These are phyloP conservation scores for Anthopleura sola DNA, from an alignment of 64 coral and sea anemone species.

Conservation along the genomic window DNA sequence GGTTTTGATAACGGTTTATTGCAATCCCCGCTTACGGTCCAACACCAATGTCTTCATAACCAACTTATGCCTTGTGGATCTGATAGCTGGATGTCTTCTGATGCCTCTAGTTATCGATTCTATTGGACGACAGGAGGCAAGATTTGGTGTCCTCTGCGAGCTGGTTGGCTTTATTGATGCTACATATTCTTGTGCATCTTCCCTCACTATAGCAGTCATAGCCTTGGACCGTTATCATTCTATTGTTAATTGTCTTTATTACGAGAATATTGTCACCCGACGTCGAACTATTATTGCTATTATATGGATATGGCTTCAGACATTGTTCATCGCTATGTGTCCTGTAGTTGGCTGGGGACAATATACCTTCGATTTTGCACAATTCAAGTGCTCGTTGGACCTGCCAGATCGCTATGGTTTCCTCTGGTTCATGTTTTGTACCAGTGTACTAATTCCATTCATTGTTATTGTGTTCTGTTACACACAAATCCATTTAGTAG, in stretches of 20 bases:
- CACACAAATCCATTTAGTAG: slow-evolving; percentile 79
- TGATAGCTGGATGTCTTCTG: slow-evolving; percentile 47
- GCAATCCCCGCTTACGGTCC: slow-evolving; percentile 70
- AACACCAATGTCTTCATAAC: slow-evolving; percentile 81
- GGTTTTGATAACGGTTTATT: slow-evolving; percentile 56
- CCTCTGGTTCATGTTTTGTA: slow-evolving; percentile 57
- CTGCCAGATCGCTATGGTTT: slow-evolving; percentile 45
- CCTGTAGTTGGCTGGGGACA: slow-evolving; percentile 65
- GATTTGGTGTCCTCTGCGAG: slow-evolving; percentile 22
- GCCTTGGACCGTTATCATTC: slow-evolving; percentile 82
- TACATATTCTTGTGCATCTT: slow-evolving; percentile 59
- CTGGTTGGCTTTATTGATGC: slow-evolving; percentile 73
- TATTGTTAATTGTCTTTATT: slow-evolving; percentile 83
- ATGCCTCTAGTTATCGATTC: slow-evolving; percentile 58
- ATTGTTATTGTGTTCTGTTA: slow-evolving; percentile 76
- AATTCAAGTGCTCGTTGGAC: slow-evolving; percentile 58
- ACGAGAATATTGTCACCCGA: slow-evolving; percentile 78
- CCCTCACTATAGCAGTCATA: slow-evolving; percentile 74
- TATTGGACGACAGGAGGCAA: slow-evolving; percentile 14
- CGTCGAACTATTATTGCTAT: slow-evolving; percentile 57
- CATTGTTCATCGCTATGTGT: slow-evolving; percentile 50
- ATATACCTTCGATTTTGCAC: slow-evolving; percentile 37
- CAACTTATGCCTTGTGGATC: slow-evolving; percentile 76
- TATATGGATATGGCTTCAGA: slow-evolving; percentile 68
- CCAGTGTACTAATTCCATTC: slow-evolving; percentile 56